Evolutionary conservation across 2,888 invertebrate genomes (phyloP).

Genomic region (Diaperis boleti): DNA sequence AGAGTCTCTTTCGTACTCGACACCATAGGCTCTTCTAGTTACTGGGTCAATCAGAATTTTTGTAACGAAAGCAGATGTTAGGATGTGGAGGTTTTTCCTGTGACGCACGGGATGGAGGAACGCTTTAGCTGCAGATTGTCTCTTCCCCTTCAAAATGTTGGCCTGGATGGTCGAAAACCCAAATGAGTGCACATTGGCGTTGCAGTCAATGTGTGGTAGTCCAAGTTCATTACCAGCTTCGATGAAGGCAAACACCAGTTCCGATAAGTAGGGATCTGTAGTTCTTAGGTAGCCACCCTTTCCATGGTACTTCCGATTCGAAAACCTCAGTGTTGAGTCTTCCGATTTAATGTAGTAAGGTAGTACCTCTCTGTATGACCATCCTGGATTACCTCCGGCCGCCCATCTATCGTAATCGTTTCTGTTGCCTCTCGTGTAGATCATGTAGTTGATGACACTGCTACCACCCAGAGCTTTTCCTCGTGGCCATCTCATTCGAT

Average conservation of each 20-base stretch:
- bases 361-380: conserved; percentile 17
- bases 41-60: conserved; percentile 69
- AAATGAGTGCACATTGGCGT: conserved; percentile 59
- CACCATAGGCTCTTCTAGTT: conserved; percentile 66
- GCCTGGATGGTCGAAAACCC: conserved; percentile 66
- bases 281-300: conserved; percentile 72
- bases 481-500: background rate
- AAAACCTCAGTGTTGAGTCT: conserved; percentile 64
- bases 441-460: conserved; percentile 1
- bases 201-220: conserved; percentile 64
- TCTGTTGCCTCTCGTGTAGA: background rate
- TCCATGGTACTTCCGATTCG: conserved; percentile 68
- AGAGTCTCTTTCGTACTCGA: conserved; percentile 60
- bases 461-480: conserved; percentile 8
- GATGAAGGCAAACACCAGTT: conserved; percentile 13
- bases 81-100: conserved; percentile 72
- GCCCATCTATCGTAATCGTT: background rate
- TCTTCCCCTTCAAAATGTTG: conserved; percentile 68
- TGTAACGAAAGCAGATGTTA: conserved; percentile 70
- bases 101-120: conserved; percentile 70
- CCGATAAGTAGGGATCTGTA: conserved; percentile 68
- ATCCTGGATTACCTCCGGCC: conserved; percentile 5
- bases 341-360: conserved; percentile 15
- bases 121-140: conserved; percentile 72
- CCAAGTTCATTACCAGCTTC: conserved; percentile 63